Evolutionary conservation across 2,113 vertebrate genomes (phyloP), one percentile per base, ranked within the genome.

Genomic region (Cheirogaleus medius): DNA sequence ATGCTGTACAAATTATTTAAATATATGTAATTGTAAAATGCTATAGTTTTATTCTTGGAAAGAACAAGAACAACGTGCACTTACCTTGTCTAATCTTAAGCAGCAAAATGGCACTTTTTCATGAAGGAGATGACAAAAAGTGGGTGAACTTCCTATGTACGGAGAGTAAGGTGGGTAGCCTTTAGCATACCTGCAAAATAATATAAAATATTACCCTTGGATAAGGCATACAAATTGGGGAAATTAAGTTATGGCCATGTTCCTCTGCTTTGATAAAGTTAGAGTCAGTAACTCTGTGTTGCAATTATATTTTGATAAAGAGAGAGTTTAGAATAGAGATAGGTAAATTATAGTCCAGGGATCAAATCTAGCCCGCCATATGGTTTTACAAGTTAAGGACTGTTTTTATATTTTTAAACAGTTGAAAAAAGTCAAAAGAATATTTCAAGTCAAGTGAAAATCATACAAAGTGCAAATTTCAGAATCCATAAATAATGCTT

Each of bases 101-200:
- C 99, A 99, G 97, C 99, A 99, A 98, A 99, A 99, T 15, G 99
- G 99, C 87, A 99, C 99, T 98, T 99, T 99, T 98, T 99, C 99
- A 74, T 99, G 99, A 37, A 99, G 99, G 49, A 99, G 99, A 97
- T 99, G 99, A 94, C 99, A 99, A 97, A 99, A 99, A 1, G 99
- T 99, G 13, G 99, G 99, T 80, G 99, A 99, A 94, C 99, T 99
- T 98, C 99, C 99, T 47, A 99, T 99, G 94, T 99, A 99, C 3
- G 99, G 99, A 0, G 99, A 99, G 95, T 99, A 99, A 74, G 99
- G 99, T 58, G 99, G 99, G 97, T 99, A 99, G 60, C 99, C 99
- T 99, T 99, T 99, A 96, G 99, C 99, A 95, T 99, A 99, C 90
- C 99, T 99, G 97, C n/a, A 91, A 97, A 95, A 98, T 76, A 7